Percentiles rank a stretch among this genome's conserved stretches.
Evolutionary conservation across 2,113 vertebrate species (phyloP).

Genomic region (Rana temporaria): DNA sequence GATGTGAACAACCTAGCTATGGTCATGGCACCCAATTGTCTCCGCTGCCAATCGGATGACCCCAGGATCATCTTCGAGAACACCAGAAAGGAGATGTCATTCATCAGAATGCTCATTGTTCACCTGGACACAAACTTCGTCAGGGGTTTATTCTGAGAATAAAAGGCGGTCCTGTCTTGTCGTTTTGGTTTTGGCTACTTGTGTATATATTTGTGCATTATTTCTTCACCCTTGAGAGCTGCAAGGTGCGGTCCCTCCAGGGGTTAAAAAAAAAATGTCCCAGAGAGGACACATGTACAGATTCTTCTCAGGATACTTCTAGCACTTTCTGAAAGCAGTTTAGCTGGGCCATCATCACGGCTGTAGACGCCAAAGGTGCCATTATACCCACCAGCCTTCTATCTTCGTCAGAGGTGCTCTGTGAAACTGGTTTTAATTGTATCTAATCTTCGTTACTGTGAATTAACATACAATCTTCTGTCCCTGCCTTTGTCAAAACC

Average conservation of each 20-base stretch:
- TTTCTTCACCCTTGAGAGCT: constrained; percentile 10
- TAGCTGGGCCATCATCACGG: not conserved
- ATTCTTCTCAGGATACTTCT: constrained; percentile 14
- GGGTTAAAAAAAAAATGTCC: not conserved
- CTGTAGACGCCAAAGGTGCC: constrained; percentile 1
- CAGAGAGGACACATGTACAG: not conserved
- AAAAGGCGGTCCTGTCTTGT: not conserved
- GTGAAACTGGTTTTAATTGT: not conserved
- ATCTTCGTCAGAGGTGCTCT: constrained; percentile 3
- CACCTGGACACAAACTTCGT: constrained; percentile 87
- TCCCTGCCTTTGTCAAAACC: not conserved
- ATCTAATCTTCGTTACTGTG: constrained; percentile 19
- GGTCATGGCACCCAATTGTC: constrained; percentile 94
- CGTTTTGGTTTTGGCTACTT: not conserved
- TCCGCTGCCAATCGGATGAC: constrained; percentile 87
- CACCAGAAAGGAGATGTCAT: constrained; percentile 91
- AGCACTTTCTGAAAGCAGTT: constrained; percentile 16
- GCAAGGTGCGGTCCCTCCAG: constrained; percentile 21
- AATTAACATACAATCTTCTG: not conserved
- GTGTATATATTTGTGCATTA: constrained; percentile 11
- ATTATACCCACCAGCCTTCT: not conserved
- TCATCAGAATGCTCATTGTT: constrained; percentile 88
- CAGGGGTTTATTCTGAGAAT: constrained; percentile 78
- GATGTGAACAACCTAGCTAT: constrained; percentile 93
- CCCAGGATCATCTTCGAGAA: constrained; percentile 90